Base-by-base conservation (phyloP, 1,140 invertebrate genomes). In the Diorhabda carinulata region DNA sequence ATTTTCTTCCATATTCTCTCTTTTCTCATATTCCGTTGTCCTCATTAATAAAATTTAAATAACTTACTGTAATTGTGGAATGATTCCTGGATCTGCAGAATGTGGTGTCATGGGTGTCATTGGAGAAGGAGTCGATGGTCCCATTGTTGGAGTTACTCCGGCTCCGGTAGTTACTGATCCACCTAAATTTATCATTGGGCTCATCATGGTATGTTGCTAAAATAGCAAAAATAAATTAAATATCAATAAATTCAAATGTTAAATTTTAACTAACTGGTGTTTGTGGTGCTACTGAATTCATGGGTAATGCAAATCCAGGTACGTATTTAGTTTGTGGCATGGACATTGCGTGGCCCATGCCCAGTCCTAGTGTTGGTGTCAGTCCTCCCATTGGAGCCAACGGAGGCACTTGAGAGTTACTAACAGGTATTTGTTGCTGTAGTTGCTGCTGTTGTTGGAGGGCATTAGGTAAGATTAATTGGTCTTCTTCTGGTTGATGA, bases 21-120 rank as follows among this genome's bases (percentile, higher is more conserved):
- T 25, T 25, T 25, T 25, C 25, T 25, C 25, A 25, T 25, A 25
- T 25, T 25, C 25, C 25, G 25, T 25, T 1, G 25, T 25, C 25
- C 25, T 25, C 25, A 25, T 25, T 25, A 25, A 25, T 25, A 25
- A 25, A 25, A 25, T 25, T 25, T n/a, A 52, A 64, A 40, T n/a
- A 45, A 87, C 87, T 88, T 86, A 96, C 94, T 98, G 96, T 79
- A 98, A 84, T 80, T 97, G 94, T 63, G 97, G 96, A 61, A 96
- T 86, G 76, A 98, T 97, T 62, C 93, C 94, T 68, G 95, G 93
- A 84, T 97, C 96, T 43, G 93, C 92, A 8, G 95, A 96, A 72
- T 94, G 92, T 70, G 96, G 96, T 3, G 96, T 97, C 87, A 96
- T 93, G 41, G 96, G 95, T 7, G 95, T 97, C 88, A 96, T 92